phyloP scores from a whole-genome alignment of 2,797 vertebrate species.

The Lacerta agilis region DNA sequence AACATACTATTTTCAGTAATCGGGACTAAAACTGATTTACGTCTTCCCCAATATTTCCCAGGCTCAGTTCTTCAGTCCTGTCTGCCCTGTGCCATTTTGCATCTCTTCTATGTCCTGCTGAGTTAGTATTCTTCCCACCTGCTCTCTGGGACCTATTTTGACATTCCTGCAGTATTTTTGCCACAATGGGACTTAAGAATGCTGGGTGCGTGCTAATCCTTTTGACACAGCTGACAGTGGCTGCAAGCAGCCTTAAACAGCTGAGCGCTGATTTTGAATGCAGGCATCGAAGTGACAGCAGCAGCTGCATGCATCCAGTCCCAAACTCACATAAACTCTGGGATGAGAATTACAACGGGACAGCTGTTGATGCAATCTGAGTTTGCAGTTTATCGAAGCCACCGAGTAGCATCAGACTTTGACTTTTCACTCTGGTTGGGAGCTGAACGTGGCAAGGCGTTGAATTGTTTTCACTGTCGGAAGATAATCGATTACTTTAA shows the following conservation, averaged over 20 bases:
- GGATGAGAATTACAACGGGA: neutral
- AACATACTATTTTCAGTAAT: neutral
- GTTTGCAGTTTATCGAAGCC: neutral
- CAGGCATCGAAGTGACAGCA: slow-evolving; percentile 48
- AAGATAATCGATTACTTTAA: neutral
- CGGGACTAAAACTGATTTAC: neutral
- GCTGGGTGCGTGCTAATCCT: slow-evolving; percentile 43
- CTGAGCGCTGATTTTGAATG: slow-evolving; percentile 40
- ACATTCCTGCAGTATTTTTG: slow-evolving; percentile 42
- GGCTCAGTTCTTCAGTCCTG: neutral
- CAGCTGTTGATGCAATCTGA: neutral
- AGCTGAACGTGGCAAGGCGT: no score
- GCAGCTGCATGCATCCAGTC: slow-evolving; percentile 58
- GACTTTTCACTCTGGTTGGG: neutral
- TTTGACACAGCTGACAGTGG: slow-evolving; percentile 51
- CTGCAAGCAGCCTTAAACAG: slow-evolving; percentile 37
- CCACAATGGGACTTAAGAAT: slow-evolving; percentile 25
- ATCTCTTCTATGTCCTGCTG: neutral
- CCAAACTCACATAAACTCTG: slow-evolving; percentile 30
- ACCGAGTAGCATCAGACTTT: neutral
- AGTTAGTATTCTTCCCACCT: slow-evolving; percentile 45
- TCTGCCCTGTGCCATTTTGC: neutral
- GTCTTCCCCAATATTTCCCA: neutral
- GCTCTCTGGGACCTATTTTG: slow-evolving; percentile 20
- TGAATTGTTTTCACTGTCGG: neutral